Percentiles rank a stretch among this genome's conserved stretches.
Conservation (phyloP, 2,797 vertebrate species). For the Enteromius argenteus region DNA sequence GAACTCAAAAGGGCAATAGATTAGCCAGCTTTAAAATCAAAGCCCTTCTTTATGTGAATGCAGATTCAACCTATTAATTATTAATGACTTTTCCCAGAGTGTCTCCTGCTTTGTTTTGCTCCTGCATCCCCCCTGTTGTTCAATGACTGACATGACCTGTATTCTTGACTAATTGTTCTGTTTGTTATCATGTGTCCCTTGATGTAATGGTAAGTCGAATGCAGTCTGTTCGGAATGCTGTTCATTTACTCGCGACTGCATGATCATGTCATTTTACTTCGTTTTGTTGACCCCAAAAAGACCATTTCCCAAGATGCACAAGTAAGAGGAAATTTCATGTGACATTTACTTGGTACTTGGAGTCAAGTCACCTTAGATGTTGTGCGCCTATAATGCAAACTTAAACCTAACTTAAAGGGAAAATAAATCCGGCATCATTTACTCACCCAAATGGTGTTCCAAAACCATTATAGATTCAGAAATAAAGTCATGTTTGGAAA, state of each 20-base stretch:
- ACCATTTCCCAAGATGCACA: not conserved
- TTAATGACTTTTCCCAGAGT: slow-evolving; percentile 29
- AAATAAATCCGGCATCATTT: not conserved
- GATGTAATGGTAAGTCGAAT: slow-evolving; percentile 63
- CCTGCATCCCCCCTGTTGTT: slow-evolving; percentile 14
- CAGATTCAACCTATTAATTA: slow-evolving; percentile 34
- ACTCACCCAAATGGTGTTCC: not conserved
- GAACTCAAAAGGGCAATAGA: slow-evolving; percentile 27
- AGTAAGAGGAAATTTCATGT: not conserved
- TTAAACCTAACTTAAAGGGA: not conserved
- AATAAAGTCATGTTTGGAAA: not conserved
- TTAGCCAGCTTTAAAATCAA: slow-evolving; percentile 50
- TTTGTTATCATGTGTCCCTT: slow-evolving; percentile 52
- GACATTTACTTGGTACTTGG: not conserved
- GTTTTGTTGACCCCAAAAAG: not conserved
- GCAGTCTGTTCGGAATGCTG: slow-evolving; percentile 54
- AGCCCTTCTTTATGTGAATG: slow-evolving; percentile 26
- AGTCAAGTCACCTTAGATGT: not conserved
- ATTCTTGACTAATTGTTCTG: slow-evolving; percentile 56
- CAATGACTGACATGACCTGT: slow-evolving; percentile 43
- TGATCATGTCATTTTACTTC: slow-evolving; percentile 38
- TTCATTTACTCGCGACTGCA: slow-evolving; percentile 42
- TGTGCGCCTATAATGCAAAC: not conserved
- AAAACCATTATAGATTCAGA: not conserved
- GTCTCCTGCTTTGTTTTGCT: slow-evolving; percentile 30